Evolutionary conservation across 2,888 invertebrate species (phyloP).

Genomic region (Anarsia innoxiella): DNA sequence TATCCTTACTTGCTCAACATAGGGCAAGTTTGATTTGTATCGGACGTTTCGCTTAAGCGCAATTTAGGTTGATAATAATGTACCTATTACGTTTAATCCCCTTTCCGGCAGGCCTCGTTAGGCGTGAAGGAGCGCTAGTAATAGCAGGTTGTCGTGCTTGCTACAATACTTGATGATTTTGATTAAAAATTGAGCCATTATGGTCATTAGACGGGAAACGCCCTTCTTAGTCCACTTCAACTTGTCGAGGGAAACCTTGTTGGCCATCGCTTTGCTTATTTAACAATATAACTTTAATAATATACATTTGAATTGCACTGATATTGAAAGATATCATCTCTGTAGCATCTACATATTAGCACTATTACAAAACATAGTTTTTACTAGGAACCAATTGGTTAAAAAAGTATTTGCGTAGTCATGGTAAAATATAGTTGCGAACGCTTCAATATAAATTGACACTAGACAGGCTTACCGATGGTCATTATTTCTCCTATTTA

Average conservation of each 20-base stretch:
- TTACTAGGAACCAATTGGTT: too few species aligned
- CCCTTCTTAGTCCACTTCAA: constrained; percentile 16
- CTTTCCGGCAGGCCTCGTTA: constrained; percentile 22
- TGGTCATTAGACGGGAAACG: constrained; percentile 27
- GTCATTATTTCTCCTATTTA: constrained; percentile 36
- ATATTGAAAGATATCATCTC: too few species aligned
- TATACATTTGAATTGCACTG: too few species aligned
- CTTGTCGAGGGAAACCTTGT: constrained; percentile 12
- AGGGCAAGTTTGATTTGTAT: too few species aligned
- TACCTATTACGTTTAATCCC: constrained; percentile 19
- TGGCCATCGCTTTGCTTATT: too few species aligned
- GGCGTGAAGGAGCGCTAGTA: constrained; percentile 25
- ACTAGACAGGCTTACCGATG: constrained; percentile 27
- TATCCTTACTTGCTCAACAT: too few species aligned
- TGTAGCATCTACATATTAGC: too few species aligned
- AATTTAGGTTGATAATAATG: constrained; percentile 13
- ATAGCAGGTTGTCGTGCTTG: constrained; percentile 39
- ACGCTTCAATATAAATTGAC: constrained; percentile 31
- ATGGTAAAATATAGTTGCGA: constrained; percentile 16
- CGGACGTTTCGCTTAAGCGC: too few species aligned
- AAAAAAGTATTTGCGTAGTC: too few species aligned
- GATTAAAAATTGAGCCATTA: constrained; percentile 52
- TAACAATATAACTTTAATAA: too few species aligned
- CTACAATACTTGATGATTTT: constrained; percentile 24
- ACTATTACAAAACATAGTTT: too few species aligned